phyloP scores from a whole-genome alignment of 2,888 invertebrate genomes.

The Eristalinus sepulchralis region DNA sequence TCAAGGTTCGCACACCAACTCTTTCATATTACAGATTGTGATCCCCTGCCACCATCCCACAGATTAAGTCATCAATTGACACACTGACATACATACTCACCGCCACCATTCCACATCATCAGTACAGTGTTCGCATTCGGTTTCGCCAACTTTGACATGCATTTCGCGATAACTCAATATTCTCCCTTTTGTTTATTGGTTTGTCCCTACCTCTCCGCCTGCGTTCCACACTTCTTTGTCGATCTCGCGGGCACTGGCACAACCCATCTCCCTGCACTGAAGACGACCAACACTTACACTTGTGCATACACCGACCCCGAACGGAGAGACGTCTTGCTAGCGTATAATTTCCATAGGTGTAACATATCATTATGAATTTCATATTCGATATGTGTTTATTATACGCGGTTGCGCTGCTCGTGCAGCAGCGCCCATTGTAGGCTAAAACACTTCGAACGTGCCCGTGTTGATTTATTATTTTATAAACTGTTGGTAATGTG shows the following conservation, averaged over 20 bases:
- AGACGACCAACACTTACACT: slow-evolving; percentile 18
- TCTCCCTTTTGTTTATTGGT: slow-evolving; percentile 34
- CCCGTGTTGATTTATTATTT: slow-evolving; percentile 66
- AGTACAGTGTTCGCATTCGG: neutral
- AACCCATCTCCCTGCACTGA: slow-evolving; percentile 26
- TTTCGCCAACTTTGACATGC: slow-evolving; percentile 36
- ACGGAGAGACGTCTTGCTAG: slow-evolving; percentile 25
- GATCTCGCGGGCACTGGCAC: slow-evolving; percentile 11
- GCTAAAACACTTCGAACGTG: slow-evolving; percentile 40
- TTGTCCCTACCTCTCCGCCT: slow-evolving; percentile 25
- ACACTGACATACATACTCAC: slow-evolving; percentile 18
- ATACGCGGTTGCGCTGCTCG: slow-evolving; percentile 27
- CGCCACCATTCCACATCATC: neutral
- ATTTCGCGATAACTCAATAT: slow-evolving; percentile 47
- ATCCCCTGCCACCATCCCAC: neutral
- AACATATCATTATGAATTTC: slow-evolving; percentile 68
- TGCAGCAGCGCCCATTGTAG: slow-evolving; percentile 40
- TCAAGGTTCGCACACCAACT: neutral
- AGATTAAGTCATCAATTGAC: neutral
- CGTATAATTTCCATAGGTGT: slow-evolving; percentile 65
- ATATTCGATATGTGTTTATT: slow-evolving; percentile 59
- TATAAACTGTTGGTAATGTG: slow-evolving; percentile 69
- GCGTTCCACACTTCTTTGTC: slow-evolving; percentile 31
- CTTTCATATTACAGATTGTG: neutral
- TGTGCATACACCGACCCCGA: slow-evolving; percentile 1